Conservation (phyloP, 2,113 vertebrate species). For the Erythrolamprus reginae region DNA sequence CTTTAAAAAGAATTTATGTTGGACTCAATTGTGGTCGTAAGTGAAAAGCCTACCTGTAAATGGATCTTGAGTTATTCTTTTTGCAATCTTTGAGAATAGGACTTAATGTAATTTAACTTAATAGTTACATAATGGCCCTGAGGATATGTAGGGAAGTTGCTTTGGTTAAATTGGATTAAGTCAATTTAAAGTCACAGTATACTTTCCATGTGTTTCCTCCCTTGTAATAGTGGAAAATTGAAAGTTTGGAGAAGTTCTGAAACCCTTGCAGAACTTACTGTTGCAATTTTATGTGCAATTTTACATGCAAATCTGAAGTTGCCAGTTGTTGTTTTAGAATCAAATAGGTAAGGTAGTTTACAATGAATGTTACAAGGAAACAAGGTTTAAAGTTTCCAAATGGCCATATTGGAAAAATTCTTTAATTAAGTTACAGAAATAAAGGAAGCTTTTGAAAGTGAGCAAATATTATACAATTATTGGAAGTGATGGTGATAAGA, state of each 20-base stretch:
- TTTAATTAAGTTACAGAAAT: neutral
- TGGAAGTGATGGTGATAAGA: neutral
- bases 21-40: no score
- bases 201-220: neutral
- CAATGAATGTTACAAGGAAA: neutral
- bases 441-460: neutral
- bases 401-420: neutral
- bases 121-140: neutral
- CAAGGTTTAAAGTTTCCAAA: neutral
- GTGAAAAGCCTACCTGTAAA: no score
- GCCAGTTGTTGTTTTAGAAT: neutral
- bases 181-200: neutral
- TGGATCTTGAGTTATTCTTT: neutral
- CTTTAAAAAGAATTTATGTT: no score
- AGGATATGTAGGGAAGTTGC: neutral
- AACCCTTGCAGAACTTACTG: neutral
- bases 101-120: neutral
- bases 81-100: neutral
- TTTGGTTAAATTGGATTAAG: neutral
- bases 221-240: neutral
- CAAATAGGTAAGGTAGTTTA: neutral
- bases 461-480: neutral
- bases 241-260: neutral
- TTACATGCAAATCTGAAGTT: neutral
- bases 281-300: neutral